These are phyloP conservation scores for Hephaestus fuliginosus DNA, from an alignment of 2,797 vertebrate species.

Conservation along the genomic window DNA sequence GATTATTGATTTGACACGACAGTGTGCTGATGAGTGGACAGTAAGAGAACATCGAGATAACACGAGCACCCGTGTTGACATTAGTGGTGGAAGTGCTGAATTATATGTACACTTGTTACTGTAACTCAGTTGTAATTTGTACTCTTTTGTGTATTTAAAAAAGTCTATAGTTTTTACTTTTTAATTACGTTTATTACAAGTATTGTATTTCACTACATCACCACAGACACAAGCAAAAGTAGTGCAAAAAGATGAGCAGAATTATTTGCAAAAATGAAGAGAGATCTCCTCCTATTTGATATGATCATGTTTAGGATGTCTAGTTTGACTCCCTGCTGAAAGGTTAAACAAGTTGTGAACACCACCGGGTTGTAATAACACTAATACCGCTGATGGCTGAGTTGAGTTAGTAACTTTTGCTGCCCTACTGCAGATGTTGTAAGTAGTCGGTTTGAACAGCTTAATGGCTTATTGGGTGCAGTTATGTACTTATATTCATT, in stretches of 20 bases:
- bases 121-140: too few species aligned
- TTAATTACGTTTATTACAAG: too few species aligned
- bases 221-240: background rate
- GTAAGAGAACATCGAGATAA: background rate
- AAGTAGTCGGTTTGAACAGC: background rate
- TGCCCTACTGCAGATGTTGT: background rate
- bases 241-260: background rate
- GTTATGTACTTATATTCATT: background rate
- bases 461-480: background rate
- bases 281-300: background rate
- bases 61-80: background rate
- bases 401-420: background rate
- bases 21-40: background rate
- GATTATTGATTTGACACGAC: background rate
- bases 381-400: background rate
- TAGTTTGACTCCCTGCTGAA: background rate
- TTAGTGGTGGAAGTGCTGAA: too few species aligned
- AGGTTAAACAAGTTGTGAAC: background rate
- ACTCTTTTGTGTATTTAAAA: too few species aligned
- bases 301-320: background rate
- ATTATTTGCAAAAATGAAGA: background rate
- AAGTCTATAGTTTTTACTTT: too few species aligned
- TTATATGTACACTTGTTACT: too few species aligned
- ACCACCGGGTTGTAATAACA: background rate
- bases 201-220: too few species aligned